Percentiles rank a stretch among this genome's conserved stretches.
phyloP scores from a whole-genome alignment of 2,113 vertebrate genomes.

The Gymnogyps californianus region DNA sequence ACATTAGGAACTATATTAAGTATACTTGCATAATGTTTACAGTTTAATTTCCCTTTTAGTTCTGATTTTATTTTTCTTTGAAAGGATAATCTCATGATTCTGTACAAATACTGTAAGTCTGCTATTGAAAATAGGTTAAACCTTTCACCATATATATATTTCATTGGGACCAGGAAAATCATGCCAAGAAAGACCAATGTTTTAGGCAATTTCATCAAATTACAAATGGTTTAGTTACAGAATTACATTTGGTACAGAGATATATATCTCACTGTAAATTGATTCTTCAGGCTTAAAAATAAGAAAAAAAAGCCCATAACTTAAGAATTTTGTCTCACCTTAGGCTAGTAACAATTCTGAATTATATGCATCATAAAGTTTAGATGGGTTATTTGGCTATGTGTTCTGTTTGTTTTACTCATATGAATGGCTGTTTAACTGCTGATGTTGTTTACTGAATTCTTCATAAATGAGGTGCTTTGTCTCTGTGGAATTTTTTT shows the following conservation, averaged over 20 bases:
- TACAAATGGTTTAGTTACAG: background rate
- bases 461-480: background rate
- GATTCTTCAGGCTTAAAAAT: background rate
- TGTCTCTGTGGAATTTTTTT: background rate
- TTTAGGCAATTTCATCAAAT: constrained; percentile 19
- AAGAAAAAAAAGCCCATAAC: background rate
- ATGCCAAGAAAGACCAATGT: background rate
- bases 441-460: background rate
- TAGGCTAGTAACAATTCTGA: background rate
- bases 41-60: background rate
- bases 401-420: background rate
- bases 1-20: background rate
- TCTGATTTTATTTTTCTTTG: background rate
- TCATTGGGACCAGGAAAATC: background rate
- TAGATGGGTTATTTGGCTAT: background rate
- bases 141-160: background rate
- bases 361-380: background rate
- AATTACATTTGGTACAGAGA: background rate
- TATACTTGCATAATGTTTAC: background rate
- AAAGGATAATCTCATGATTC: background rate
- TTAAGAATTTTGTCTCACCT: background rate
- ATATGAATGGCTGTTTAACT: background rate
- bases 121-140: background rate
- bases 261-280: background rate
- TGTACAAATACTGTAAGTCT: background rate